Conservation (phyloP, 2,113 vertebrate genomes). For the Okapia johnstoni region DNA sequence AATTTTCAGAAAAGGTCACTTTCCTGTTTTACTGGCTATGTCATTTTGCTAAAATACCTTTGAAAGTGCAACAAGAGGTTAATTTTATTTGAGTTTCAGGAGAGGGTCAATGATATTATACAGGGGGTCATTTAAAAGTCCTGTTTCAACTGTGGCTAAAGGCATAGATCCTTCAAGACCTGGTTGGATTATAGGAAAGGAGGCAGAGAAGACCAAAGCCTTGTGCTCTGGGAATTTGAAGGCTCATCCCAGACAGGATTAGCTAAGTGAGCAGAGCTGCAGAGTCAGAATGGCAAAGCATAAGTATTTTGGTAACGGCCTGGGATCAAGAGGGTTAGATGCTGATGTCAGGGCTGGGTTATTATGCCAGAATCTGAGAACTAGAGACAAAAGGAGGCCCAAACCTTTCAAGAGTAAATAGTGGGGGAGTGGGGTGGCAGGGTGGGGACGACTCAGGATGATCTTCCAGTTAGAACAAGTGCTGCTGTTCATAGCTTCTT, state of each 20-base stretch:
- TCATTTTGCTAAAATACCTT: background rate
- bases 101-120: background rate
- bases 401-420: slow-evolving; percentile 33
- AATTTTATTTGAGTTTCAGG: background rate
- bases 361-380: slow-evolving; percentile 35
- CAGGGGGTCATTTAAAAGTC: background rate
- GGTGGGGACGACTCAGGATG: background rate
- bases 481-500: background rate
- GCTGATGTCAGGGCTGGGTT: background rate
- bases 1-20: background rate
- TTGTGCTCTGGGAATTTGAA: background rate
- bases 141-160: background rate
- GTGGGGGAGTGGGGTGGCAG: background rate
- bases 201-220: background rate
- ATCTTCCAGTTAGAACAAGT: slow-evolving; percentile 36
- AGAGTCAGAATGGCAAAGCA: background rate
- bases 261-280: background rate
- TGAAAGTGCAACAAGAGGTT: background rate
- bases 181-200: background rate
- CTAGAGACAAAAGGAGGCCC: slow-evolving; percentile 50
- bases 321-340: background rate
- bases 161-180: background rate
- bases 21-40: background rate
- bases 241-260: background rate
- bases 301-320: background rate